phyloP scores from a whole-genome alignment of 2,113 vertebrate species.

The Proterorhinus semilunaris region DNA sequence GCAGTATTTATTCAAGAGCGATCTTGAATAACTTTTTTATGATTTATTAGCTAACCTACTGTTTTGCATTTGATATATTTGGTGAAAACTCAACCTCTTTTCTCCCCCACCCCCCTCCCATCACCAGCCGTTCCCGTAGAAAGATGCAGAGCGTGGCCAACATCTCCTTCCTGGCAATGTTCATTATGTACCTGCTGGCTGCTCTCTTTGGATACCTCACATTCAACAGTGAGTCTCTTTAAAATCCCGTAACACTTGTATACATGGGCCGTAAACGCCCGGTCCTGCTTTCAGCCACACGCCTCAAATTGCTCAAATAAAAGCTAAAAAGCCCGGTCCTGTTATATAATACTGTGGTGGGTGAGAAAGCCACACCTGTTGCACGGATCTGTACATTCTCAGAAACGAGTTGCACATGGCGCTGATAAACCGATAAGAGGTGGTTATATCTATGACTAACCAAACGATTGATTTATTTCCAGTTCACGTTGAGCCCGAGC shows the following conservation, averaged over 20 bases:
- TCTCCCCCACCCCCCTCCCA: neutral
- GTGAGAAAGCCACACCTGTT: constrained; percentile 16
- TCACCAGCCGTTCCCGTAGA: constrained; percentile 84
- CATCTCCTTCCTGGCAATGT: constrained; percentile 95
- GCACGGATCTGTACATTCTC: constrained; percentile 1
- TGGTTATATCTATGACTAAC: neutral
- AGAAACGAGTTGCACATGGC: constrained; percentile 43
- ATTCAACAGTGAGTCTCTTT: constrained; percentile 84
- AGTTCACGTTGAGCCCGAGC: constrained; percentile 86
- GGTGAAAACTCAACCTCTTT: neutral
- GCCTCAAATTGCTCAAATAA: neutral
- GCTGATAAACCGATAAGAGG: neutral
- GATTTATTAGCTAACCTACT: too few species aligned
- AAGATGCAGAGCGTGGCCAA: constrained; percentile 97
- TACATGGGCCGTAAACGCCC: neutral
- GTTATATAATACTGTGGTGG: constrained; percentile 23
- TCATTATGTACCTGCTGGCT: constrained; percentile 95
- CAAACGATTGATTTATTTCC: neutral
- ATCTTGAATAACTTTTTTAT: too few species aligned
- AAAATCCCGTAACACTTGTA: neutral
- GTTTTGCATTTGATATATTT: too few species aligned
- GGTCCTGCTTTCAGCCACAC: neutral
- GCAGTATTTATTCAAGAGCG: too few species aligned
- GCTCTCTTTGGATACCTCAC: constrained; percentile 98
- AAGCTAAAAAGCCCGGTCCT: neutral